Percentiles rank a stretch among this genome's conserved stretches.
Conservation (phyloP, 2,797 vertebrate species). For the Gastrophryne carolinensis region DNA sequence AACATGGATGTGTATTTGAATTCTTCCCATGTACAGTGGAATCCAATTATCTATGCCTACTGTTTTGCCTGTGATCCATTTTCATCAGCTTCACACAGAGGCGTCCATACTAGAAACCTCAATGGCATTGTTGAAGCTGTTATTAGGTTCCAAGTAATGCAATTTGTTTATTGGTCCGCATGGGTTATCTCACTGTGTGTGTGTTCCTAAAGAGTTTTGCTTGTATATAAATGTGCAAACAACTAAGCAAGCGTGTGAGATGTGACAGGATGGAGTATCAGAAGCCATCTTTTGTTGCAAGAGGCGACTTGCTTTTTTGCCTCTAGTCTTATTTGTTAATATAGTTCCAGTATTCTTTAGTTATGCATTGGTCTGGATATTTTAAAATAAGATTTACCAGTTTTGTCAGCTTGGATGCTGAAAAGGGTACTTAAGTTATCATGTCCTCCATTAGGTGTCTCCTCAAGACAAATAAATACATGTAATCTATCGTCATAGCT, state of each 20-base stretch:
- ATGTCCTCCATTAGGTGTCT: too few species aligned
- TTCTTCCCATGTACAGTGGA: slow-evolving; percentile 40
- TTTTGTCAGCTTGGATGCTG: too few species aligned
- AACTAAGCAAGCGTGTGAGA: slow-evolving; percentile 15
- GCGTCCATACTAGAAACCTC: slow-evolving; percentile 28
- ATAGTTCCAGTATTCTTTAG: too few species aligned
- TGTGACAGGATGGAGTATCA: background rate
- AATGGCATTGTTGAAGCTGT: slow-evolving; percentile 34
- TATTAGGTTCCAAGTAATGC: slow-evolving; percentile 45
- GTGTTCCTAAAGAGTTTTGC: slow-evolving; percentile 44
- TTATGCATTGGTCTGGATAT: too few species aligned
- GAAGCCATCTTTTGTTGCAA: background rate
- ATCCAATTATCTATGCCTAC: slow-evolving; percentile 47
- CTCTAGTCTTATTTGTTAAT: background rate
- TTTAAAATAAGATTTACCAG: too few species aligned
- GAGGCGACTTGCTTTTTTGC: background rate
- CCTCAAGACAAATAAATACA: too few species aligned
- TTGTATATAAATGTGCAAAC: slow-evolving; percentile 33
- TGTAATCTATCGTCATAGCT: too few species aligned
- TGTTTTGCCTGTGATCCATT: slow-evolving; percentile 46
- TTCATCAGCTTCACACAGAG: slow-evolving; percentile 47
- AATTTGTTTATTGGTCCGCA: slow-evolving; percentile 46
- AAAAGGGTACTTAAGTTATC: too few species aligned
- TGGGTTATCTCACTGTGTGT: slow-evolving; percentile 40
- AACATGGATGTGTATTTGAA: slow-evolving; percentile 35